Base-by-base conservation (phyloP, 2,797 vertebrate species). In the Garrulus glandarius region DNA sequence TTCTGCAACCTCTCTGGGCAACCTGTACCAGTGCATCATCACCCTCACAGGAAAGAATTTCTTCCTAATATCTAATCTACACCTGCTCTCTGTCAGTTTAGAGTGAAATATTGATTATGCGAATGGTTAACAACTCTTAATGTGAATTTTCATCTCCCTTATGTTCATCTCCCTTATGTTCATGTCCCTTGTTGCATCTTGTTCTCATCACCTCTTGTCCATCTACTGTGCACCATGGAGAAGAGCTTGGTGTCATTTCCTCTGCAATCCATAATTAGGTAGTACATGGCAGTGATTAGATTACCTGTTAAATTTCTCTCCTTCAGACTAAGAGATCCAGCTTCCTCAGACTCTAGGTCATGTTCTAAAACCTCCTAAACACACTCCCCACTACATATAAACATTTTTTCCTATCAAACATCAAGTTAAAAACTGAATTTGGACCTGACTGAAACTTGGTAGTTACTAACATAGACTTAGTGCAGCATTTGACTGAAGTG, bases 371-470 rank as follows among this genome's bases (percentile, higher is more conserved):
- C 7, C 6, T 76, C 41, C 23, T 69, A 65, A 80, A 71, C 22
- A 70, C 3, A 8, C 0, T 4, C 1, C 1, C 5, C 14, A 37
- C 13, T 16, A 44, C 23, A 19, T 1, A 50, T 7, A 15, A 3
- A 26, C 10, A 26, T 23, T 27, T 56, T 55, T 63, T 44, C 64
- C 24, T 27, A 39, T 39, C 7, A 64, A 64, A 57, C 57, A 6
- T 64, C 8, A 50, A 56, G 20, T 34, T 70, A 36, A 4, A 69
- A 57, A 34, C 22, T 36, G 13, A 68, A 46, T 69, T 82, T 17
- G n/a, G 49, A 68, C 5, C 29, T 49, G 41, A 14, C 7, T 39
- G 44, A 49, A 85, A 49, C 12, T 36, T 79, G 7, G 10, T 79
- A 23, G 9, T 41, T 76, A 52, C 15, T 13, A 30, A 53, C 11